Percentiles rank a stretch among this genome's conserved stretches.
These are phyloP conservation scores for Sebastes trivittatus DNA, from an alignment of 2,797 vertebrate species.

Conservation along the genomic window DNA sequence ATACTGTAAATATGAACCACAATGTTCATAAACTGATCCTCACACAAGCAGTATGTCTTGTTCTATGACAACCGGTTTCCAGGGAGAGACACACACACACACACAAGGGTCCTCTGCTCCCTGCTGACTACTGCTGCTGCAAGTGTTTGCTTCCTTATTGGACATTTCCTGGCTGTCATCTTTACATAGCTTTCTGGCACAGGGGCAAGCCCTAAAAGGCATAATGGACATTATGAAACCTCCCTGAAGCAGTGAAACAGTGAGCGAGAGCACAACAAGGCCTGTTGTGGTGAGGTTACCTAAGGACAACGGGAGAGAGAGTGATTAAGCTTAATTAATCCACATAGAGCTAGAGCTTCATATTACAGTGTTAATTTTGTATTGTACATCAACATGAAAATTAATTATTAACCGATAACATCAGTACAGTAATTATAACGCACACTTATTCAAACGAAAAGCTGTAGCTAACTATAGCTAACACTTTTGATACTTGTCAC, in stretches of 20 bases:
- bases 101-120: constrained; percentile 40
- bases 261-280: constrained; percentile 14
- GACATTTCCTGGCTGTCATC: constrained; percentile 73
- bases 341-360: neutral
- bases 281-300: constrained; percentile 54
- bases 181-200: constrained; percentile 63
- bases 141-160: constrained; percentile 66
- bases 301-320: constrained; percentile 49
- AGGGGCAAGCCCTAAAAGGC: constrained; percentile 62
- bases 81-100: constrained; percentile 17
- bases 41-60: constrained; percentile 9
- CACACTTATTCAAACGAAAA: too few relatives aligned
- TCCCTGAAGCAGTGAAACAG: constrained; percentile 17
- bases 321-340: constrained; percentile 4
- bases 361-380: neutral
- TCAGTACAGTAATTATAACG: neutral
- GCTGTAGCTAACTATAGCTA: neutral
- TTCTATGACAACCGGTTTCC: constrained; percentile 44
- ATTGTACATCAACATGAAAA: neutral
- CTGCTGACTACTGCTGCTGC: constrained; percentile 43
- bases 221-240: constrained; percentile 67
- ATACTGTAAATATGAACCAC: neutral
- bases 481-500: constrained; percentile 9
- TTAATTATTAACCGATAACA: neutral
- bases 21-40: neutral